Percentiles rank a stretch among this genome's conserved stretches.
These are phyloP conservation scores for Drosophila tanythrix DNA, from an alignment of 2,888 invertebrate species.

Conservation along the genomic window DNA sequence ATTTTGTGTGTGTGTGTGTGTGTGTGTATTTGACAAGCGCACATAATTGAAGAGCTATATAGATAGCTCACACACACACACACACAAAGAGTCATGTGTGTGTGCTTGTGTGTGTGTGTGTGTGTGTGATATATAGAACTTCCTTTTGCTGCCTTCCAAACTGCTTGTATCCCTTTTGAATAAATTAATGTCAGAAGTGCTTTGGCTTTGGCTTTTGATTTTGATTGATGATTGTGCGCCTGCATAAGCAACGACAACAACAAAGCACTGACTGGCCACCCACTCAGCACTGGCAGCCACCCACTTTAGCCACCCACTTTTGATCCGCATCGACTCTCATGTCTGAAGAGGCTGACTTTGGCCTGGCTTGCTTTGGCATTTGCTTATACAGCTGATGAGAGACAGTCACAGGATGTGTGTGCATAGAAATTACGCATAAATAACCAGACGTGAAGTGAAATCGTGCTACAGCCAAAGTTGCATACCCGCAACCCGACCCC, in stretches of 20 bases:
- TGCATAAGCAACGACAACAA: constrained; percentile 56
- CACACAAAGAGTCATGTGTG: not conserved
- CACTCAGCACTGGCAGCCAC: constrained; percentile 8
- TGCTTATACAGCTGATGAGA: constrained; percentile 47
- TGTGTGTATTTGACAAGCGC: constrained; percentile 26
- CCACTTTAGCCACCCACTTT: constrained; percentile 9
- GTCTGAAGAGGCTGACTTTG: constrained; percentile 44
- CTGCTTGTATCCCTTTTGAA: constrained; percentile 82
- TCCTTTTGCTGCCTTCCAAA: constrained; percentile 53
- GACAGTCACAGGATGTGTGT: constrained; percentile 37
- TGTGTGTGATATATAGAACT: constrained; percentile 16
- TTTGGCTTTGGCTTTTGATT: constrained; percentile 83
- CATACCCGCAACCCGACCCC: not conserved
- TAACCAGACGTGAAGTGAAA: constrained; percentile 44
- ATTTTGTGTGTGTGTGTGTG: constrained; percentile 20
- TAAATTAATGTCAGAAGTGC: constrained; percentile 85
- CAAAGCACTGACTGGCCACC: constrained; percentile 22
- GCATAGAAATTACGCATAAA: constrained; percentile 76
- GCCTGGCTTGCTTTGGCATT: constrained; percentile 48
- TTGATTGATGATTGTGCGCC: constrained; percentile 83
- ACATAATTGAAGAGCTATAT: constrained; percentile 49
- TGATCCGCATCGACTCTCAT: constrained; percentile 34
- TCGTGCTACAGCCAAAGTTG: not conserved
- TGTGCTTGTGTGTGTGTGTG: not conserved
- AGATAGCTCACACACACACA: constrained; percentile 8